phyloP scores from a whole-genome alignment of 64 coral and sea anemone species.

The Pocillopora verrucosa region DNA sequence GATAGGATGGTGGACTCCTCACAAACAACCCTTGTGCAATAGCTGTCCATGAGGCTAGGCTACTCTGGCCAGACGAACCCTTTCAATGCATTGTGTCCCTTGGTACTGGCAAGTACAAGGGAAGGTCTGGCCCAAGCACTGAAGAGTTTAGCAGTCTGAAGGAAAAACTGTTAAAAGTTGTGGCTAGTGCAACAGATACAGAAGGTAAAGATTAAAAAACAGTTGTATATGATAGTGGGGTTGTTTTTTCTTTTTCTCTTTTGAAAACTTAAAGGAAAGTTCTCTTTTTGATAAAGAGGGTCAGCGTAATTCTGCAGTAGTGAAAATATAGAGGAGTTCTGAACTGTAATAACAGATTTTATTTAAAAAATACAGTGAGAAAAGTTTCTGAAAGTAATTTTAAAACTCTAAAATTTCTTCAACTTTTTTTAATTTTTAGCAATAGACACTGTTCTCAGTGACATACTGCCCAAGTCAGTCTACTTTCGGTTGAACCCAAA shows the following conservation, averaged over 20 bases:
- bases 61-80: conserved; percentile 86
- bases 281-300: too few relatives aligned
- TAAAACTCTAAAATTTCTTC: background rate
- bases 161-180: conserved; percentile 91
- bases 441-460: conserved; percentile 85
- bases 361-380: background rate
- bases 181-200: conserved; percentile 97
- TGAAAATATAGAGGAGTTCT: too few relatives aligned
- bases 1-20: conserved; percentile 89
- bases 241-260: too few relatives aligned
- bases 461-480: conserved; percentile 71
- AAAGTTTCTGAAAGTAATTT: background rate
- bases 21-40: conserved; percentile 96
- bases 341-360: background rate
- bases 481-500: conserved; percentile 93
- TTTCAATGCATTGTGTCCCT: conserved; percentile 92
- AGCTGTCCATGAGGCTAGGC: conserved; percentile 87
- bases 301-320: too few relatives aligned
- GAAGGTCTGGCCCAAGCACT: conserved; percentile 55
- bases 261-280: too few relatives aligned
- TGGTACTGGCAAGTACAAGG: conserved; percentile 91
- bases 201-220: conserved; percentile 54
- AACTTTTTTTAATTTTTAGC: conserved; percentile 43
- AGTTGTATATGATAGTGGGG: too few relatives aligned
- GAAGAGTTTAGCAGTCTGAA: conserved; percentile 81